Percentiles rank a stretch among this genome's conserved stretches.
phyloP scores from a whole-genome alignment of 35 echinoderm and acorn worm genomes.

The Lytechinus pictus region DNA sequence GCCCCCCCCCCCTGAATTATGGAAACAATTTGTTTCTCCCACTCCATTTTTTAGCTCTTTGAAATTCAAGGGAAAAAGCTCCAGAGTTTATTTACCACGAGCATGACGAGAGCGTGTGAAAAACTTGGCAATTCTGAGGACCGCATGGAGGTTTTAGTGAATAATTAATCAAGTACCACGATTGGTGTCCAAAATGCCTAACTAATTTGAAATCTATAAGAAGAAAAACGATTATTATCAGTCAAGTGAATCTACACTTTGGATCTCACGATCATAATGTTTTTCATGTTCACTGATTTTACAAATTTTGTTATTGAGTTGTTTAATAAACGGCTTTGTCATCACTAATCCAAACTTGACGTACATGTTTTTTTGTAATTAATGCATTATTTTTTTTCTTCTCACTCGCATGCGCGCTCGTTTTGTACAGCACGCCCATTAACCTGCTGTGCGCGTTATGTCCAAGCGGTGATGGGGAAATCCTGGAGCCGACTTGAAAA shows the following conservation, averaged over 20 bases:
- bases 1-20: too few relatives aligned
- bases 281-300: background rate
- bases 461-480: background rate
- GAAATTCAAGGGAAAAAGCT: background rate
- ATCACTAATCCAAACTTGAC: background rate
- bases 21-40: too few relatives aligned
- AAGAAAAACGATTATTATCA: background rate
- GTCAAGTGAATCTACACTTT: background rate
- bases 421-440: background rate
- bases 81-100: background rate
- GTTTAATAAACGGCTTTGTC: background rate
- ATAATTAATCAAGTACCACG: background rate
- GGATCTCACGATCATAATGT: background rate
- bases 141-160: background rate
- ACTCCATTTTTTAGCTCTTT: background rate
- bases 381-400: background rate
- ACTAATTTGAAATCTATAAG: background rate
- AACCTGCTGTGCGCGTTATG: background rate
- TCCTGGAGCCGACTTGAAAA: background rate
- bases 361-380: background rate
- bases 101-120: background rate
- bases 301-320: background rate
- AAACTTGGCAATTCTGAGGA: background rate
- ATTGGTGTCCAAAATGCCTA: background rate
- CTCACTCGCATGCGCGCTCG: background rate